Evolutionary conservation across 2,888 invertebrate genomes (phyloP), one percentile per base, ranked within the genome.

Genomic region (Mycogona germanica): DNA sequence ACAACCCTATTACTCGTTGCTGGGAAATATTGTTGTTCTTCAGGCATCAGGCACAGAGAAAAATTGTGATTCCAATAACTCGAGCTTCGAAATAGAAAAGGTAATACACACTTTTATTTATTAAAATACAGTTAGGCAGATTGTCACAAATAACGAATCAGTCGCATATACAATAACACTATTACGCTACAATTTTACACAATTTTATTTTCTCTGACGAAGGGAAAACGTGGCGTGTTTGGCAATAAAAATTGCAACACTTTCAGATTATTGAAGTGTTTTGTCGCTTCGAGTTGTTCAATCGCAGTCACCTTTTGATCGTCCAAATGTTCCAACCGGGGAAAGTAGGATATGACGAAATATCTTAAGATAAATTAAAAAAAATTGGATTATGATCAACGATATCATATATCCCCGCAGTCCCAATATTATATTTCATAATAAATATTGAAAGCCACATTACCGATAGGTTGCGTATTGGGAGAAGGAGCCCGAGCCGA

Each of bases 401-500:
- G 6, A 23, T 9, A 49, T 14, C 19, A 12, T 7, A 23, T 50
- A 17, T 40, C 12, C 9, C n/a, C n/a, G 12, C 23, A n/a, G 29
- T 3, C 3, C 2, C 3, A 38, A 19, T 40, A 12, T 49, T 25
- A 14, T 12, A 21, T 19, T 32, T 14, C 19, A 23, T 29, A 53
- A 44, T 52, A 17, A 56, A 45, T 21, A 37, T 37, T 5, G 51
- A 59, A 65, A 41, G 7, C 19, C 19, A 7, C 19, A 7, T 9
- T 67, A 84, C 84, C 85, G 80, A 68, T 85, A 85, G 62, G 83
- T 82, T 14, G 81, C 68, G 64, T 83, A 82, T 65, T 85, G 83
- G 61, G 81, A 80, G 63, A 80, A 81, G 17, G 79, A 79, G 38
- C 82, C 82, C n/a, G 82, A 81, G 60, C 81, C 83, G 53, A 84